Evolutionary conservation across 2,797 vertebrate genomes (phyloP), one percentile per base, ranked within the genome.

Genomic region (Hydrolagus colliei): DNA sequence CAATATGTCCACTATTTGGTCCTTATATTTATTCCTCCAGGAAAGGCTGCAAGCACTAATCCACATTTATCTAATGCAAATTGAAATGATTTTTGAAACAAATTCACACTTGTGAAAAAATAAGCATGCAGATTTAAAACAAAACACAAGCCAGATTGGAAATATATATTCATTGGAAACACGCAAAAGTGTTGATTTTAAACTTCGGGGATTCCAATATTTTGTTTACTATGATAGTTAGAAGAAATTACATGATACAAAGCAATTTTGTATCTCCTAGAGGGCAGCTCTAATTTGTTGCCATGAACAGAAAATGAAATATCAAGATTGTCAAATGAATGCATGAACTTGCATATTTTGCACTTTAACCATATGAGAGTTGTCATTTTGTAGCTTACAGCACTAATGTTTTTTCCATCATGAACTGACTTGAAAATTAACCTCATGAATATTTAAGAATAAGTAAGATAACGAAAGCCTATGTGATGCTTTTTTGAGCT

Each of bases 221-320:
- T 1, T 52, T 52, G 1, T 52, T 52, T 52, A 6, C 41, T n/a
- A 4, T 27, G 79, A 10, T 20, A 68, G 35, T 35, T 4, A 68
- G 41, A 82, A 41, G 9, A 82, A 80, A 80, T 67, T 18, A 80
- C 27, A 20, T 18, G 9, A 41, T 9, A 82, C 63, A 67, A 82
- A 68, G 16, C 63, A 68, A 71, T 41, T 82, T 68, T 71, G 27
- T n/a, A 18, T 35, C 65, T 82, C 32, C 79, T 0, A 65, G 27
- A 12, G 67, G 62, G 62, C 14, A 65, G 22, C 62, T 65, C 32
- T 80, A 80, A 80, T 32, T 12, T 35, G 27, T 32, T 9, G 62
- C 22, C 77, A 27, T 80, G 78, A 67, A 65, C 78, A 80, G 62
- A 80, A 80, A 80, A 80, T 80, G n/a, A 84, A 35, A 84, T 52